These are phyloP conservation scores for fruit fly (Drosophila melanogaster) DNA, from an alignment of 1,140 invertebrate genomes.

Conservation along the genomic window DNA sequence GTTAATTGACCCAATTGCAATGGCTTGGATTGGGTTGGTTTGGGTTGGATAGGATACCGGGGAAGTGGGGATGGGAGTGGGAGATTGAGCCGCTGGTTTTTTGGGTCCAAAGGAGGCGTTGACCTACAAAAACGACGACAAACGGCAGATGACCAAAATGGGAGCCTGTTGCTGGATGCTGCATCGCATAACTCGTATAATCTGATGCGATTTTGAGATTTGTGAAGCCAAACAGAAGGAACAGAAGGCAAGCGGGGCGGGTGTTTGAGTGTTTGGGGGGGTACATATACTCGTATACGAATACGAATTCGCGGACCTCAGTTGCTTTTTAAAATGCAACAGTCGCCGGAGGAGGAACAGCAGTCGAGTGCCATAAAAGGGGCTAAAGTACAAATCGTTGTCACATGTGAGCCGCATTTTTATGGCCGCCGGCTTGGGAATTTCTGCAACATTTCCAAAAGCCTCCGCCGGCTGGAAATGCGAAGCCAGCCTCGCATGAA, in stretches of 20 bases:
- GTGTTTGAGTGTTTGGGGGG: too few relatives aligned
- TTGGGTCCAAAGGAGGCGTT: slow-evolving; percentile 26
- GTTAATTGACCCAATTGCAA: slow-evolving; percentile 76
- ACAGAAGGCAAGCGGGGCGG: not conserved
- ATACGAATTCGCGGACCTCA: not conserved
- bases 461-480: slow-evolving; percentile 4
- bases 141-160: slow-evolving; percentile 44
- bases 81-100: not conserved
- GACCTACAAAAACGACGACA: slow-evolving; percentile 41
- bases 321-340: slow-evolving; percentile 56
- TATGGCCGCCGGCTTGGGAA: slow-evolving; percentile 84
- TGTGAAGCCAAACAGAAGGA: slow-evolving; percentile 37
- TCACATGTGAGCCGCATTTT: slow-evolving; percentile 85
- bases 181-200: slow-evolving; percentile 62
- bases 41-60: not conserved
- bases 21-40: not conserved
- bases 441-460: slow-evolving; percentile 56
- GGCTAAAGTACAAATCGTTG: slow-evolving; percentile 84
- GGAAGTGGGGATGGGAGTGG: not conserved
- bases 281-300: not conserved
- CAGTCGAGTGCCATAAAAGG: slow-evolving; percentile 74
- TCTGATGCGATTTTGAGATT: slow-evolving; percentile 80
- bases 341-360: slow-evolving; percentile 1
- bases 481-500: slow-evolving; percentile 44
- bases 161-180: slow-evolving; percentile 28